These are phyloP conservation scores for Rotaria sp. DNA, from an alignment of 2,888 invertebrate genomes.

Conservation along the genomic window DNA sequence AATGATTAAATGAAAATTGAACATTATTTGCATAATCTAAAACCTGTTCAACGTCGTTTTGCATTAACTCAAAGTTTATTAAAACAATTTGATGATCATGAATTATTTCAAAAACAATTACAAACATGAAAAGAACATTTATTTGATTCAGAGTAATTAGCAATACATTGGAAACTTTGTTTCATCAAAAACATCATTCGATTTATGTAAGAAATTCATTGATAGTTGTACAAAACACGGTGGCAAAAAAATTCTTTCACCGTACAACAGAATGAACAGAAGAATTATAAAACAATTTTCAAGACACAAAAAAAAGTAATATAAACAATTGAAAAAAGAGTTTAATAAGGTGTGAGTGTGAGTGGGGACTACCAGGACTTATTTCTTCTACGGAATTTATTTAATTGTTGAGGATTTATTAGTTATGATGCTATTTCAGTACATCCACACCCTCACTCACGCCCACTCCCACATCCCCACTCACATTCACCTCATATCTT, in stretches of 20 bases:
- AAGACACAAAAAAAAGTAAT: slow-evolving; percentile 66
- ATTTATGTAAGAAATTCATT: slow-evolving; percentile 94
- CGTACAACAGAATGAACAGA: slow-evolving; percentile 60
- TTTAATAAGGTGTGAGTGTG: too few relatives aligned
- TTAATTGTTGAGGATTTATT: too few relatives aligned
- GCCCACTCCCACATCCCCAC: too few relatives aligned
- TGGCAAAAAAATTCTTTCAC: slow-evolving; percentile 94
- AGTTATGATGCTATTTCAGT: too few relatives aligned
- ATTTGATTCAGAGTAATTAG: slow-evolving; percentile 89
- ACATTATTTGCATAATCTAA: slow-evolving; percentile 74
- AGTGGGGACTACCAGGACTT: too few relatives aligned
- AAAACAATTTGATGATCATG: slow-evolving; percentile 35
- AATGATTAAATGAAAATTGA: slow-evolving; percentile 93
- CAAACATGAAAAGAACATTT: slow-evolving; percentile 84
- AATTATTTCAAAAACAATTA: slow-evolving; percentile 52
- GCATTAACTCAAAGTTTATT: not conserved
- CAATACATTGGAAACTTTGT: slow-evolving; percentile 95
- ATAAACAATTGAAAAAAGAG: too few relatives aligned
- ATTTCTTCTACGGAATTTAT: too few relatives aligned
- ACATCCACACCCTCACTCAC: too few relatives aligned
- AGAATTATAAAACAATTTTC: slow-evolving; percentile 62
- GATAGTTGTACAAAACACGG: slow-evolving; percentile 87
- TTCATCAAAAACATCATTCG: slow-evolving; percentile 96
- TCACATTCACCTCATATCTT: too few relatives aligned
- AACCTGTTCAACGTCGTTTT: slow-evolving; percentile 72